These are phyloP conservation scores for Thera britannica DNA, from an alignment of 2,888 invertebrate species.

Conservation along the genomic window DNA sequence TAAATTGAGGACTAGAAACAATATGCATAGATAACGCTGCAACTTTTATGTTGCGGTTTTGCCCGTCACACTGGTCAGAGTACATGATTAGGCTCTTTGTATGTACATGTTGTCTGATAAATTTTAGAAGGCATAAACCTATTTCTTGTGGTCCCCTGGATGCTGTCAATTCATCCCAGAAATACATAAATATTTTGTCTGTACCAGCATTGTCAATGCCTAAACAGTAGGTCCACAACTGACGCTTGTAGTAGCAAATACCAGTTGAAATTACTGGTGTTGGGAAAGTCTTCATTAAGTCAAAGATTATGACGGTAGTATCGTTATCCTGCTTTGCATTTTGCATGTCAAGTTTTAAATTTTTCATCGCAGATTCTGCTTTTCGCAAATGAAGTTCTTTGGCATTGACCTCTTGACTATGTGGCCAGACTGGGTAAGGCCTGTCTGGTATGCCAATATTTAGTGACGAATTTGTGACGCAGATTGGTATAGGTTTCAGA, in stretches of 20 bases:
- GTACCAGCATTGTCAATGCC: slow-evolving; percentile 37
- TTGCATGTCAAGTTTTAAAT: slow-evolving; percentile 31
- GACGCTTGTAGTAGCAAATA: slow-evolving; percentile 40
- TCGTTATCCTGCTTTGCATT: slow-evolving; percentile 28
- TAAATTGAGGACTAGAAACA: slow-evolving; percentile 23
- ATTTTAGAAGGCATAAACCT: slow-evolving; percentile 44
- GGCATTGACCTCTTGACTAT: neutral
- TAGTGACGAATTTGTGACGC: no score
- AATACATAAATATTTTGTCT: slow-evolving; percentile 22
- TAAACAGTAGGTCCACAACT: slow-evolving; percentile 36
- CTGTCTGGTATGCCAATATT: no score
- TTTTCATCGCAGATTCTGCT: slow-evolving; percentile 30
- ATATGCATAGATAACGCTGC: slow-evolving; percentile 36
- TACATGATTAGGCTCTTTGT: slow-evolving; percentile 43
- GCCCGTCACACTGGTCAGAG: slow-evolving; percentile 42
- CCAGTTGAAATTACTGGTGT: slow-evolving; percentile 39
- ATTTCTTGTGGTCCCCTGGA: slow-evolving; percentile 47
- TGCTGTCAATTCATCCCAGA: slow-evolving; percentile 45
- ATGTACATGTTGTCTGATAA: slow-evolving; percentile 34
- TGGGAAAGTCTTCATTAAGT: slow-evolving; percentile 40
- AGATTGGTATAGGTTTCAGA: no score
- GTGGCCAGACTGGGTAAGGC: no score
- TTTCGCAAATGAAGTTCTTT: slow-evolving; percentile 9
- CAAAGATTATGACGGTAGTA: slow-evolving; percentile 38
- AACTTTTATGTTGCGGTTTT: slow-evolving; percentile 45